Evolutionary conservation across 2,113 vertebrate genomes (phyloP).

Genomic region (Tiliqua scincoides): DNA sequence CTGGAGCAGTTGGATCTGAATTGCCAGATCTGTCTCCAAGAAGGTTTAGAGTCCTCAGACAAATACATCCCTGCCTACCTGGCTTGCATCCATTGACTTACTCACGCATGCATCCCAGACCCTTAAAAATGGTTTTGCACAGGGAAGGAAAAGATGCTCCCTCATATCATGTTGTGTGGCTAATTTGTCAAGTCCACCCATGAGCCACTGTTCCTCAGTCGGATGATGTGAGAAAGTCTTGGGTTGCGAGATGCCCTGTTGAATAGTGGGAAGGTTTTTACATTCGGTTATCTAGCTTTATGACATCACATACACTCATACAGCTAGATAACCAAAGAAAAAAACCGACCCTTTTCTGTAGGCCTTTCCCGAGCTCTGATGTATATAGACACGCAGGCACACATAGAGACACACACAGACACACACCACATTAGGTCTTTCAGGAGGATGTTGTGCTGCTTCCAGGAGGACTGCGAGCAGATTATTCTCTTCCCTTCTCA

Average conservation of each 20-base stretch:
- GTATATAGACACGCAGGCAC: fast-evolving
- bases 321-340: constrained; percentile 99
- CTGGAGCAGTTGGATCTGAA: neutral
- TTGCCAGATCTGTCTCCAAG: neutral
- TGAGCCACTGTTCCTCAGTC: neutral
- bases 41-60: neutral
- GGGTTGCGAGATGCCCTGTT: constrained; percentile 1
- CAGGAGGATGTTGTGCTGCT: too few relatives aligned
- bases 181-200: neutral
- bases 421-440: fast-evolving
- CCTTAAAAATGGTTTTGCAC: neutral
- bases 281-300: constrained; percentile 99
- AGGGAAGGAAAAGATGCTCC: neutral
- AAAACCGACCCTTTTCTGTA: constrained; percentile 83
- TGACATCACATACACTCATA: constrained; percentile 98
- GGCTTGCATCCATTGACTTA: neutral
- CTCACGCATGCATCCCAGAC: neutral
- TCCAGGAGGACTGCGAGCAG: neutral
- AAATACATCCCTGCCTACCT: neutral
- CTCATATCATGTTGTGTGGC: neutral
- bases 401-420: fast-evolving
- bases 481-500: neutral
- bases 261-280: constrained; percentile 85
- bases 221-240: neutral
- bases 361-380: neutral